Evolutionary conservation across 2,113 vertebrate genomes (phyloP), one percentile per base, ranked within the genome.

Genomic region (Cichladusa arquata): DNA sequence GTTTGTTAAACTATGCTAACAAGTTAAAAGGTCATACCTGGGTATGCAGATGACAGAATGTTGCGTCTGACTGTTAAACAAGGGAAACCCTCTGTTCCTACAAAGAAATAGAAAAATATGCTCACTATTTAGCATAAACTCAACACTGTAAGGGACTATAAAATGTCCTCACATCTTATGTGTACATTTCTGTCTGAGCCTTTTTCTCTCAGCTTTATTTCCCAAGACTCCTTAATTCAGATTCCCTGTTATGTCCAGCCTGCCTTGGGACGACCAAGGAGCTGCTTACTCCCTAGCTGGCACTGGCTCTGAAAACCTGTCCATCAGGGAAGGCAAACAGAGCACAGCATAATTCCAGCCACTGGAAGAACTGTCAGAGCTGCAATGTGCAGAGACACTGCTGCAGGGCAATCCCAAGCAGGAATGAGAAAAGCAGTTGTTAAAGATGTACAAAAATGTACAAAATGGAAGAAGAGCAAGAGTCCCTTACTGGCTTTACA

Each of bases 21-120:
- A 45, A 67, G 26, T 90, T 45, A 93, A 72, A 90, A 61, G n/a
- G 10, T 83, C 97, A 91, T 97, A 98, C 97, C 98, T 97, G 80
- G 34, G 97, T 56, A 93, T 54, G 86, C 85, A 88, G 95, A 88
- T 76, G n/a, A 70, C 22, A 92, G 62, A 88, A 78, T 31, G 81
- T 60, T 94, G 84, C 1, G 76, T 33, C 83, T 90, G 94, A 31
- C 54, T 94, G 81, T 95, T 92, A 97, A 93, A 95, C 62, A 89
- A 84, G 47, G 73, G 76, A 83, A 95, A 58, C 51, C 26, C 60
- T 90, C 81, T 94, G 87, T 29, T 97, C 96, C 97, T 98, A 86
- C n/a, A 45, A 95, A 95, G 85, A 93, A 95, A 87, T 23, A 92
- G 69, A 86, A n/a, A 91, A 84, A 93, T 5, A 57, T 5, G 33